Base-by-base conservation (phyloP, 2,888 invertebrate species). In the Lottia gigantea region DNA sequence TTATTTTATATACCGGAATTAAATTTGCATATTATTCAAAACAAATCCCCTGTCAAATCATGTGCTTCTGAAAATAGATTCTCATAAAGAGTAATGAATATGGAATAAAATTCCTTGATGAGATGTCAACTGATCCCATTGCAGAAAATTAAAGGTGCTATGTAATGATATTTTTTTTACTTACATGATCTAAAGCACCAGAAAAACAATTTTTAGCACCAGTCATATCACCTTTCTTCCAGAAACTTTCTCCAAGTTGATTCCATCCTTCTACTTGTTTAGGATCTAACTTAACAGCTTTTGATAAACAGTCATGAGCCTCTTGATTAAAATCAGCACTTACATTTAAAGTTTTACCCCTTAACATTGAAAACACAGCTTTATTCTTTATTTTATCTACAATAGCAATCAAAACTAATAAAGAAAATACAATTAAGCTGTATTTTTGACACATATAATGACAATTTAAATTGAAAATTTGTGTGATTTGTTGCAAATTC, bases 241-340 rank as follows among this genome's bases (percentile, higher is more conserved):
- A 95, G 86, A 94, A 95, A 84, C 94, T 94, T 87, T 95, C 95
- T 0, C 96, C 96, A 0, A 96, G 90, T 86, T 95, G 94, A 85
- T 95, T 95, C 95, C 95, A 96, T 0, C 95, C 95, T 68, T 93
- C 93, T 0, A 94, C 92, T 69, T 94, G 88, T 79, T 92, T 93
- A 0, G 95, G 95, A 84, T 95, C 93, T 61, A 95, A 89, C 87
- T 96, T 96, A 0, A 95, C 93, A 4, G 95, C 93, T 87, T 94
- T 94, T 66, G 94, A 93, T 64, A 96, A 90, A 66, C 92, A 91
- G 81, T 93, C 93, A 74, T 93, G 92, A 0, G 94, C 94, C 80
- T 92, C 91, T 19, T 91, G 91, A 81, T 92, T 92, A 83, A 93
- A 94, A 46, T 91, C 90, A 0, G 92, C 90, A 40, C 91, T 89